Percentiles rank a stretch among this genome's conserved stretches.
Evolutionary conservation across 2,797 vertebrate species (phyloP).

Genomic region (Gymnothorax reevesii): DNA sequence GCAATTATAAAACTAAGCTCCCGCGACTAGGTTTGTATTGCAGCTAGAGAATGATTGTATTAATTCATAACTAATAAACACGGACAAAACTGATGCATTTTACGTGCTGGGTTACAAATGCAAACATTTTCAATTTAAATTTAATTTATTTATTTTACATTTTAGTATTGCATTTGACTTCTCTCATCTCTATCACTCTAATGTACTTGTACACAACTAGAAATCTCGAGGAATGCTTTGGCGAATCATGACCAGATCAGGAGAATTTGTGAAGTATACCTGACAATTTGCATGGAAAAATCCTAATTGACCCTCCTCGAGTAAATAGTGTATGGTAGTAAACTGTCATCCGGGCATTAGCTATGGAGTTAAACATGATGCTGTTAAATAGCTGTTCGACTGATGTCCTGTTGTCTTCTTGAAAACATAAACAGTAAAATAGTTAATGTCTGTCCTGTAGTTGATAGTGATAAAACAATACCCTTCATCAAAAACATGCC

Average conservation of each 20-base stretch:
- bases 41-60: not conserved
- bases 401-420: not conserved
- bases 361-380: not conserved
- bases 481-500: not conserved
- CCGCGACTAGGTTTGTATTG: not conserved
- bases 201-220: not conserved
- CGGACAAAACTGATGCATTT: not conserved
- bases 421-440: not conserved
- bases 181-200: not conserved
- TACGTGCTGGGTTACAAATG: not conserved
- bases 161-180: no score
- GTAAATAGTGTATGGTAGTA: not conserved
- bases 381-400: not conserved
- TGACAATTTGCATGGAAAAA: not conserved
- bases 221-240: not conserved
- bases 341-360: not conserved
- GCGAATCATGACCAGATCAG: not conserved
- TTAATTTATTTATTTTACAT: no score
- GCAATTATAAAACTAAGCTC: not conserved
- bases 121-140: not conserved
- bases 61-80: not conserved
- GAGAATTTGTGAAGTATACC: not conserved
- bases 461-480: not conserved
- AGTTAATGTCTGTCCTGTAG: not conserved
- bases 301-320: not conserved